A percentile compares a stretch with the other conserved stretches of the same genome.
These are phyloP conservation scores for Andricus curvator DNA, from an alignment of 2,888 invertebrate genomes.

Conservation along the genomic window DNA sequence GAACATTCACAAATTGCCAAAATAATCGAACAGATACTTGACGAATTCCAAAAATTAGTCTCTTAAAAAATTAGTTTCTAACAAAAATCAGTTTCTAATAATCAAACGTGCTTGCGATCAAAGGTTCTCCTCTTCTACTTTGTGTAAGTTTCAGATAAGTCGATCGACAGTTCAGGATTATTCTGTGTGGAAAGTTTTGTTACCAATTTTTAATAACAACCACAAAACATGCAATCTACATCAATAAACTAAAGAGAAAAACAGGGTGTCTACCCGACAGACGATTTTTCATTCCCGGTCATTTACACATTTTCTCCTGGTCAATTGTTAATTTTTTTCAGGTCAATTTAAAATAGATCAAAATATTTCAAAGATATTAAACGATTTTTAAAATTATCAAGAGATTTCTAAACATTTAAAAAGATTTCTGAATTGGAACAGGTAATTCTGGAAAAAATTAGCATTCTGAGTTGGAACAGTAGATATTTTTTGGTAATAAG, in stretches of 20 bases:
- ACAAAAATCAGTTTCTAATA: conserved; percentile 30
- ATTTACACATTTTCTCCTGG: too few species aligned
- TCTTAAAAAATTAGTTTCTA: conserved; percentile 22
- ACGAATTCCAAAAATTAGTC: conserved; percentile 2
- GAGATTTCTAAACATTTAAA: too few species aligned
- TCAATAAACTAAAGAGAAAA: conserved; percentile 42
- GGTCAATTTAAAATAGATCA: too few species aligned
- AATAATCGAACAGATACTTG: conserved; percentile 50
- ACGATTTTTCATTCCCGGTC: too few species aligned
- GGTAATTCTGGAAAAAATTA: too few species aligned
- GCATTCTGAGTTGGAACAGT: too few species aligned
- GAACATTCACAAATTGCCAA: conserved; percentile 69
- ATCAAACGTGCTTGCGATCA: conserved; percentile 35
- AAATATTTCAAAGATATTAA: too few species aligned
- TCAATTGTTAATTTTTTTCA: too few species aligned
- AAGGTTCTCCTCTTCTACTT: conserved; percentile 23
- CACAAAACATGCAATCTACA: conserved; percentile 55
- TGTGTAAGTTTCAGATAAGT: neutral
- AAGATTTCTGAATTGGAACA: too few species aligned
- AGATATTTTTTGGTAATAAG: too few species aligned
- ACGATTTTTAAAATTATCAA: too few species aligned
- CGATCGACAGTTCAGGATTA: neutral
- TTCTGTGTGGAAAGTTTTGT: conserved; percentile 42
- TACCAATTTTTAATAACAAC: conserved; percentile 46
- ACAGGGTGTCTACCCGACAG: too few species aligned